phyloP scores from a whole-genome alignment of 2,113 vertebrate species.

The Poeciliopsis occidentalis region DNA sequence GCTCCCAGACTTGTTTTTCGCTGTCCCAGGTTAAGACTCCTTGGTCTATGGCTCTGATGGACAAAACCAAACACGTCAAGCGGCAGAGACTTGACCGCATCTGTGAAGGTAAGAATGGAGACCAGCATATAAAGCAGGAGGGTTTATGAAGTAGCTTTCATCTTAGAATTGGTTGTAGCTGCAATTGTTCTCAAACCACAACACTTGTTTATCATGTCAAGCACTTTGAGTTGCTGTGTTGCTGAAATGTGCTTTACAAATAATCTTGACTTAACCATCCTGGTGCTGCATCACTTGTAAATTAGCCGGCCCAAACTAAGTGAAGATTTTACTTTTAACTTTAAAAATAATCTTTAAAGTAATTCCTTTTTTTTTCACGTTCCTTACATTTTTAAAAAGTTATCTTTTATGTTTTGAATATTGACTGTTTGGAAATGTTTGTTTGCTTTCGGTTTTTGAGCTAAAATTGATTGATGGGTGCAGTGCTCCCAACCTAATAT shows the following conservation, averaged over 20 bases:
- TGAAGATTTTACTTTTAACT: background rate
- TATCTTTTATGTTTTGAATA: background rate
- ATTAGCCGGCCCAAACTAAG: background rate
- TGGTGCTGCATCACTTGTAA: background rate
- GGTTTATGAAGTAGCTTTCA: background rate
- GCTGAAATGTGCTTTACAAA: too few species aligned
- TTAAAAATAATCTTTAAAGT: background rate
- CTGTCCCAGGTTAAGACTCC: slow-evolving; percentile 73
- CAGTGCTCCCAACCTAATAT: background rate
- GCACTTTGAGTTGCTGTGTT: too few species aligned
- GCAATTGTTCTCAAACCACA: too few species aligned
- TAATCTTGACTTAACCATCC: background rate
- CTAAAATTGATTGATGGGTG: background rate
- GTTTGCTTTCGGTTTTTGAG: background rate
- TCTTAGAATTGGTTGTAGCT: background rate
- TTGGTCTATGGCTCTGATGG: slow-evolving; percentile 86
- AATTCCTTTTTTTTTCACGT: background rate
- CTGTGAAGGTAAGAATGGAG: slow-evolving; percentile 83
- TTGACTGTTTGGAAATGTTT: background rate
- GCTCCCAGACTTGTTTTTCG: slow-evolving; percentile 59
- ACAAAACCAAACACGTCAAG: slow-evolving; percentile 91
- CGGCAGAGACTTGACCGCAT: slow-evolving; percentile 89
- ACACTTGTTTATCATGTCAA: too few species aligned
- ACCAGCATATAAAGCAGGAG: background rate
- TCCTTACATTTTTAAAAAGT: background rate